Evolutionary conservation across 2,797 vertebrate species (phyloP), one percentile per base, ranked within the genome.

Genomic region (Gorsachius magnificus): DNA sequence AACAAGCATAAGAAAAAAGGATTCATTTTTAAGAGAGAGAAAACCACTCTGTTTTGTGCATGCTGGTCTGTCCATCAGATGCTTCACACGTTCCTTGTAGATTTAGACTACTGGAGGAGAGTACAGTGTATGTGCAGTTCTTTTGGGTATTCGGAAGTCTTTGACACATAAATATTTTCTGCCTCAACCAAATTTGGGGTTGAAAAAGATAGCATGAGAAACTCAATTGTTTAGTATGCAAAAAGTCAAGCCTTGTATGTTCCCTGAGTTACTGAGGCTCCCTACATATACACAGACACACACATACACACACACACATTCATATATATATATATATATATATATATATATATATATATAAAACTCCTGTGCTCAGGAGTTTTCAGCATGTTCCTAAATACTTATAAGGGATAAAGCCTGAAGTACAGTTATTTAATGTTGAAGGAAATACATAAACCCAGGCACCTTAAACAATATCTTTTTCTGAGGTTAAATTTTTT

Each of bases 151-250:
- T 88, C 63, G 68, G 54, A 94, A 80, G 24, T 56, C 36, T 86
- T 83, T 91, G 61, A 57, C 36, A 58, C 11, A 43, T 8, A 85
- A 85, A 72, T 61, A 69, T 20, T 85, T 76, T 57, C n/a, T 83
- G n/a, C 12, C 14, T 79, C 0, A 0, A 77, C 14, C 5, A 76
- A 41, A 58, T 77, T 41, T 56, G 10, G 8, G 10, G 0, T 9
- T 85, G 35, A 38, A 77, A 86, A 90, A 77, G 31, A 57, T 5
- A 46, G 13, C 10, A 24, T 46, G 14, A 83, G 24, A 66, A 92
- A 83, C 17, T 57, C 4, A 28, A 4, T 22, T 22, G 7, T 48
- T 87, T 38, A 36, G 3, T 29, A 58, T 13, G 16, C 11, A 68
- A 71, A 87, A 90, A 35, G 18, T 46, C 20, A 66, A 66, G 35